These are phyloP conservation scores for Papilio xuthus DNA, from an alignment of 1,140 invertebrate genomes.

Conservation along the genomic window DNA sequence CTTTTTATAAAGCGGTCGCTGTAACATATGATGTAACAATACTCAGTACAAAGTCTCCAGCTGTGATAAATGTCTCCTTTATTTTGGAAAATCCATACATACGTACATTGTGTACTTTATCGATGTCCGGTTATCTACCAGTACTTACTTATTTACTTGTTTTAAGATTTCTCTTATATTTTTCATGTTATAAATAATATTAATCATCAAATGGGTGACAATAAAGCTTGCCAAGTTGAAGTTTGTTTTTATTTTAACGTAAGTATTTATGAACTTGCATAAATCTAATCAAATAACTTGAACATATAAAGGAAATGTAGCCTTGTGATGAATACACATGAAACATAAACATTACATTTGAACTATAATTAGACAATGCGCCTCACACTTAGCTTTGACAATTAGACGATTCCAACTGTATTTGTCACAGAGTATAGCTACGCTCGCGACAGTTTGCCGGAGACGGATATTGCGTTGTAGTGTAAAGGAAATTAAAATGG, in stretches of 20 bases:
- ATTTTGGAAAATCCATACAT: constrained; percentile 41
- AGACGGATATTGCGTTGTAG: not conserved
- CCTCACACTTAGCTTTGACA: not conserved
- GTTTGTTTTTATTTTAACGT: constrained; percentile 39
- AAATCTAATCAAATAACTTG: too few relatives aligned
- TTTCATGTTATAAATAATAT: constrained; percentile 38
- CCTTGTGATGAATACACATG: too few relatives aligned
- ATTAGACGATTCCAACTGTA: not conserved
- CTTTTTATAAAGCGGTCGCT: too few relatives aligned
- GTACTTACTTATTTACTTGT: not conserved
- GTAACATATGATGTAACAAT: not conserved
- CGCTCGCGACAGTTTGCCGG: not conserved
- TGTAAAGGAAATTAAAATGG: not conserved
- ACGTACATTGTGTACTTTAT: constrained; percentile 34
- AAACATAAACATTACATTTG: too few relatives aligned
- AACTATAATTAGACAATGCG: too few relatives aligned
- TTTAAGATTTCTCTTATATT: constrained; percentile 7
- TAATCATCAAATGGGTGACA: constrained; percentile 37
- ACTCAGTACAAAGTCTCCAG: constrained; percentile 50
- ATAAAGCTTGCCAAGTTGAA: constrained; percentile 60
- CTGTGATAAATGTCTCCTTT: constrained; percentile 50
- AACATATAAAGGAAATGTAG: too few relatives aligned
- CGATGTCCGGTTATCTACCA: constrained; percentile 30
- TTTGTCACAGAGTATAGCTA: not conserved
- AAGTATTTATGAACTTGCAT: too few relatives aligned